phyloP scores from a whole-genome alignment of 2,888 invertebrate genomes.

The Pantelozetes paolii region DNA sequence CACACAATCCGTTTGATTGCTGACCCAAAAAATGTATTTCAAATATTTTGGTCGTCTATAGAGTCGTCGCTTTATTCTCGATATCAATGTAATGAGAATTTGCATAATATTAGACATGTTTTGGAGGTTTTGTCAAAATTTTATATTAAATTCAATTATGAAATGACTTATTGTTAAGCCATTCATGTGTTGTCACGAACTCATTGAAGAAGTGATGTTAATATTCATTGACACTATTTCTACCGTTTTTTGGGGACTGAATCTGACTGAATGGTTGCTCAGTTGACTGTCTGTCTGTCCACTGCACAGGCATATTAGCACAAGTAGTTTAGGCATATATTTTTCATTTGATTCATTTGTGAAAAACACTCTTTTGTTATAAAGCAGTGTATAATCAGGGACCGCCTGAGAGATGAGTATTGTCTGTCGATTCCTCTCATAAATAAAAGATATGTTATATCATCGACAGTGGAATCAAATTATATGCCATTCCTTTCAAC shows the following conservation, averaged over 20 bases:
- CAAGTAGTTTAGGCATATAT: too few relatives aligned
- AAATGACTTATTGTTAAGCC: constrained; percentile 10
- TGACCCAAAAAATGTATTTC: not conserved
- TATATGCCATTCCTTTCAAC: not conserved
- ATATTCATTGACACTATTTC: not conserved
- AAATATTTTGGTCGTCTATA: not conserved
- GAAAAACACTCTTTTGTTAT: too few relatives aligned
- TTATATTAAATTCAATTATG: constrained; percentile 9
- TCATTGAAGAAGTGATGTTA: not conserved
- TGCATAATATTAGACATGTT: constrained; percentile 18
- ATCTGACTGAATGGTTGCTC: not conserved
- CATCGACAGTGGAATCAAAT: not conserved
- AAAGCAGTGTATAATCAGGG: too few relatives aligned
- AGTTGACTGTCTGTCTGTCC: too few relatives aligned
- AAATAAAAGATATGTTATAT: not conserved
- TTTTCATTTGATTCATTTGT: too few relatives aligned
- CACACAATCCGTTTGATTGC: not conserved
- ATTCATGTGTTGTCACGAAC: constrained; percentile 1
- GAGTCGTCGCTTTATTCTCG: not conserved
- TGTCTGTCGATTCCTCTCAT: too few relatives aligned
- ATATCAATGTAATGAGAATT: constrained; percentile 1
- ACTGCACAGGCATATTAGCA: too few relatives aligned
- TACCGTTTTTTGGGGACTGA: not conserved
- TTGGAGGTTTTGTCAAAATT: not conserved
- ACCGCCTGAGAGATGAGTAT: too few relatives aligned